Evolutionary conservation across 2,797 vertebrate genomes (phyloP), one percentile per base, ranked within the genome.

Genomic region (Myotis pilosus): DNA sequence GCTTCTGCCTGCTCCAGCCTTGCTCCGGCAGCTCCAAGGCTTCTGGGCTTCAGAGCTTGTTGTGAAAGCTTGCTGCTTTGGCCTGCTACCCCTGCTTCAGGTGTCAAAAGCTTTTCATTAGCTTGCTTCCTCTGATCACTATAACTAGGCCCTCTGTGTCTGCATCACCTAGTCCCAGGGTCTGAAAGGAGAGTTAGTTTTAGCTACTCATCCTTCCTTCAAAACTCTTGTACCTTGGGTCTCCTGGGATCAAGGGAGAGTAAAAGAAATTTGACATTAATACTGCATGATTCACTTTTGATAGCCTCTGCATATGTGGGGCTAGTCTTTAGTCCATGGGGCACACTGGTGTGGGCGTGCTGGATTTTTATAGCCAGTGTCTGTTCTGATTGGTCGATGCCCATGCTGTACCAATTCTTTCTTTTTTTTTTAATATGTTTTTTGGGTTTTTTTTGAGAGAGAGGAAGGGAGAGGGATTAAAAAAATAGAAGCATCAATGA

Each of bases 51-150:
- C 97, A 97, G 97, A 97, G 97, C 97, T 97, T 92, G 95, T 94
- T 97, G 97, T 95, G 97, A 97, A 97, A 97, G 97, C 97, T 97
- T 97, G 97, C 97, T 97, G 97, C 97, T 97, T 97, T 97, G 97
- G 97, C 97, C 97, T 96, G 96, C 97, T 97, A 94, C 97, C 97
- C 97, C 97, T 96, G 97, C 97, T 96, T 97, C 97, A 97, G 97
- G 97, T 97, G 97, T 97, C 96, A 97, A 97, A 96, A 96, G 97
- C 97, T 97, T 97, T 97, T 97, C 93, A 96, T 97, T 97, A 97
- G 97, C 97, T 89, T 95, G 97, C 97, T 97, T 97, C 96, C 96
- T 97, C 93, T 94, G 13, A 92, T 89, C 78, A 95, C 66, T 79
- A 60, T 94, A 95, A 83, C 79, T 94, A 95, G 96, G 91, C 80